Evolutionary conservation across 2,113 vertebrate genomes (phyloP).

Genomic region (Galbula dea): DNA sequence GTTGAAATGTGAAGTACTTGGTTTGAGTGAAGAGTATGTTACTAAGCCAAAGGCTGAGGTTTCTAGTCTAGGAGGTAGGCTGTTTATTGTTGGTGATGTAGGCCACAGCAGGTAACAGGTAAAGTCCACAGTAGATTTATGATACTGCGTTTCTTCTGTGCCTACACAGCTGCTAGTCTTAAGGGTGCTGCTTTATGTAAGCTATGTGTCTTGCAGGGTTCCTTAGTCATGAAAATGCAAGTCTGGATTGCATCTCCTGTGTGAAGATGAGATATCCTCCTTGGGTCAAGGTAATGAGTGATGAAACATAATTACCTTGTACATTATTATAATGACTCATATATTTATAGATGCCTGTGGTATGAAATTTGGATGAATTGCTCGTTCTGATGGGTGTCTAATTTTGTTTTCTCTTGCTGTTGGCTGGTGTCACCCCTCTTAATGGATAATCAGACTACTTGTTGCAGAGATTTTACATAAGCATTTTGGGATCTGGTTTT

Average conservation of each 20-base stretch:
- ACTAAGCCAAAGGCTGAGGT: not conserved
- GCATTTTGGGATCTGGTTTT: not conserved
- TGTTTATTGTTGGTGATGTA: not conserved
- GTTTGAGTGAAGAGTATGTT: not conserved
- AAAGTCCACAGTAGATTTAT: not conserved
- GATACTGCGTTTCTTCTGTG: not conserved
- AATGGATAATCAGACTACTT: slow-evolving; percentile 40
- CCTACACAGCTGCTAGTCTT: not conserved
- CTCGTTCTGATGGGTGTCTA: slow-evolving; percentile 44
- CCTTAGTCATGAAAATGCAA: slow-evolving; percentile 5
- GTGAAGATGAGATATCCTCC: slow-evolving; percentile 20
- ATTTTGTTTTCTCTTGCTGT: slow-evolving; percentile 52
- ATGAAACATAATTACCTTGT: slow-evolving; percentile 54
- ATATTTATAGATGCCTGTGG: slow-evolving; percentile 43
- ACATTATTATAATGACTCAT: slow-evolving; percentile 59
- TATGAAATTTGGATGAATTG: slow-evolving; percentile 49
- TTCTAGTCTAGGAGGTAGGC: not conserved
- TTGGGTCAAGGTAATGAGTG: slow-evolving; percentile 54
- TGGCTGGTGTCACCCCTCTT: slow-evolving; percentile 28
- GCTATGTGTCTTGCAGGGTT: not conserved
- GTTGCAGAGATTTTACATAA: slow-evolving; percentile 31
- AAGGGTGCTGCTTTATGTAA: slow-evolving; percentile 3
- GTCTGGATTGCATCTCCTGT: slow-evolving; percentile 36
- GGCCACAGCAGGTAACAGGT: not conserved
- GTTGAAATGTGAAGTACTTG: not conserved